These are phyloP conservation scores for Xenopus tropicalis DNA, from an alignment of 2,113 vertebrate species.

Conservation along the genomic window UCB_Xtro_10.0 CM004451.2:52978001-52978500, in stretches of 20 bases:
- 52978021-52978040: no score
- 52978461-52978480: no score
- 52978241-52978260: slow-evolving; percentile 65
- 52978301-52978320: slow-evolving; percentile 46
- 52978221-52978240: slow-evolving; percentile 60
- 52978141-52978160: no score
- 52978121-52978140: no score
- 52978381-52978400: slow-evolving; percentile 66
- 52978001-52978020: no score
- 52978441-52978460: no score
- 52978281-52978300: slow-evolving; percentile 58
- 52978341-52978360: slow-evolving; percentile 55
- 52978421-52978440: no score
- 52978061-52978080: no score
- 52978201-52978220: slow-evolving; percentile 51
- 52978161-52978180: not conserved
- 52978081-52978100: no score
- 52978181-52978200: slow-evolving; percentile 51
- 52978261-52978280: slow-evolving; percentile 67
- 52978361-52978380: slow-evolving; percentile 66
- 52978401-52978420: slow-evolving; percentile 57
- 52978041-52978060: no score
- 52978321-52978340: slow-evolving; percentile 44
- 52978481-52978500: no score
- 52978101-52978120: no score